Base-by-base conservation (phyloP, 2,888 invertebrate genomes). In the Oscheius sp. region DNA sequence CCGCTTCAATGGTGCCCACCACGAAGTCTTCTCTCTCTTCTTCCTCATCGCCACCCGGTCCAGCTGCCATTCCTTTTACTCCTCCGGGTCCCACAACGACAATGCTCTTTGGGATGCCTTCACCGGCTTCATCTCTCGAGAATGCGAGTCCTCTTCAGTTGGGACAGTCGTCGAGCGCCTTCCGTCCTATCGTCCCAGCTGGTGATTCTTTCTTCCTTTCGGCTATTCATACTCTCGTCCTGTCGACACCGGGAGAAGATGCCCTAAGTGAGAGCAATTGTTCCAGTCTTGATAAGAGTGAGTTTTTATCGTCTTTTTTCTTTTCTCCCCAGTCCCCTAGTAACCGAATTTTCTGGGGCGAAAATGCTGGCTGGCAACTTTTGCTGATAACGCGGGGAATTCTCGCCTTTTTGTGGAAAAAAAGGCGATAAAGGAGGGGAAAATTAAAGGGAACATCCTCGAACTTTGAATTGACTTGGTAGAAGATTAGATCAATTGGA, bases 181-280 rank as follows among this genome's bases (percentile, higher is more conserved):
- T 82, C 61, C 80, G 80, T 41, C 76, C 77, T n/a, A 76, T 80
- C 45, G 59, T 72, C 12, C 77, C 79, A 2, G 18, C 73, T 7
- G 59, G 68, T 1, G 73, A 73, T 27, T 18, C 21, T 23, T 73
- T 73, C 69, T 73, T 73, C 43, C 59, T 73, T 5, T 49, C 69
- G 5, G 73, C 69, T 12, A 73, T 73, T 45, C 68, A 73, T 18
- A 46, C 73, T 0, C 55, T 73, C 21, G 73, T 73, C 9, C 46
- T 59, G 6, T 58, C 58, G 6, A 46, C 64, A 27, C 72, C 72
- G 1, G 56, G 56, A 27, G 69, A 73, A 29, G 73, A 73, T 29
- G 46, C 73, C 6, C 27, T 59, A 13, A 56, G 56, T 9, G 69
- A 73, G 23, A 56, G 69, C 21, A 69, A 61, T 55, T 35, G 46